Percentiles rank a stretch among this genome's conserved stretches.
Evolutionary conservation across 37 sponge, comb jelly and placozoan genomes (phyloP).

Genomic region (Beroe forskalii): DNA sequence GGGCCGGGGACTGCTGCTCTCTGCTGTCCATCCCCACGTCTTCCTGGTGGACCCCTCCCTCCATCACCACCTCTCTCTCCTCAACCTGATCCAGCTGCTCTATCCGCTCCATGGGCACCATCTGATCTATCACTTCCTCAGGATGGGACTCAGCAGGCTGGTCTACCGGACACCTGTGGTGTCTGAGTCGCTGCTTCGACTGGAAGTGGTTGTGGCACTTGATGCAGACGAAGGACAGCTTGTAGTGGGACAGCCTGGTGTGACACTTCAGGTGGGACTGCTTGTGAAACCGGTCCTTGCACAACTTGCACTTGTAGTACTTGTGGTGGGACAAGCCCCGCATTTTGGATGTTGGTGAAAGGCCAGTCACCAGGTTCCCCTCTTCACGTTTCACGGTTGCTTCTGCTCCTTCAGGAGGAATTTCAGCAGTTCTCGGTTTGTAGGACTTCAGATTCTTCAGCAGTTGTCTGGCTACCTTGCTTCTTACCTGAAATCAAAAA

Average conservation of each 20-base stretch:
- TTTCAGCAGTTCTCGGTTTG: constrained; percentile 32
- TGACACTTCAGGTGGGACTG: constrained; percentile 53
- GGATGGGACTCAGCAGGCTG: background rate
- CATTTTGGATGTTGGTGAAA: background rate
- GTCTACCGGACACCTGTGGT: constrained; percentile 39
- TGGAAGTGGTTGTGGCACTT: constrained; percentile 65
- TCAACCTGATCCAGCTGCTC: background rate
- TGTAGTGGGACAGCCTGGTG: constrained; percentile 42
- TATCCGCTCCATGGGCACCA: background rate
- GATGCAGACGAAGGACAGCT: constrained; percentile 63
- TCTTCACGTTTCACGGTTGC: background rate
- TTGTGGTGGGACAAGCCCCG: constrained; percentile 24
- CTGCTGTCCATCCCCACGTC: background rate
- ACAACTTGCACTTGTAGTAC: constrained; percentile 54
- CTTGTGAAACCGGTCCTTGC: constrained; percentile 61
- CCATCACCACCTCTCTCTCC: background rate
- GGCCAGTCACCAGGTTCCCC: background rate
- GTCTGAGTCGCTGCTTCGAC: constrained; percentile 42
- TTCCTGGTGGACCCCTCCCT: background rate
- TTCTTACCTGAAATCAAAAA: constrained; percentile 48
- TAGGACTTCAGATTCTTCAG: constrained; percentile 53
- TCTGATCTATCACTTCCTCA: constrained; percentile 4
- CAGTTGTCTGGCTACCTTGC: constrained; percentile 54
- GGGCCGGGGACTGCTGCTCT: background rate
- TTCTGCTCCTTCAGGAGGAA: background rate